Evolutionary conservation across 2,888 invertebrate genomes (phyloP), one percentile per base, ranked within the genome.

Genomic region (Aporophyla nigra): DNA sequence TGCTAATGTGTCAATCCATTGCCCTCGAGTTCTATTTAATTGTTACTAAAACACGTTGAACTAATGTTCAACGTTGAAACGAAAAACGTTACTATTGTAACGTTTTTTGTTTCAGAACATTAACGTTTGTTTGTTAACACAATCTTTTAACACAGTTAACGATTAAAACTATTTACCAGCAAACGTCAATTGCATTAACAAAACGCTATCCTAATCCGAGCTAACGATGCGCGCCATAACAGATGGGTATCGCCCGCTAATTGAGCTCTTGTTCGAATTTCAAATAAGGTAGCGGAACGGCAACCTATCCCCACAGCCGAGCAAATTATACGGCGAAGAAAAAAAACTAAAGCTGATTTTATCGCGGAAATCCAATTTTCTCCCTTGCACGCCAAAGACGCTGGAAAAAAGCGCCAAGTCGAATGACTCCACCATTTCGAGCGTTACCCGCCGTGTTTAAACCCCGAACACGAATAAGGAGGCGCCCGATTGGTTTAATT

Each of bases 311-410:
- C 92, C 91, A 87, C 86, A 87, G 89, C 92, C 89, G 88, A 88
- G 94, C 94, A 94, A 95, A 96, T 96, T 95, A 95, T 94, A 92
- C 93, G 91, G 91, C 88, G 92, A 93, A 94, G 94, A 95, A 94
- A 95, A 95, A 88, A 85, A 85, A 92, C 92, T 91, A 93, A 93
- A 95, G 95, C 94, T 95, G 96, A 96, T 96, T 96, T 96, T 96
- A 96, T 96, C 96, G 94, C 95, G 96, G 94, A 96, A 96, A 96
- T 96, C 96, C 96, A 96, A 96, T 96, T 96, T 96, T 96, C 96
- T 96, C 95, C 96, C 95, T 95, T 91, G 95, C 96, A 96, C 96
- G 96, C 96, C 94, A 96, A 96, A 96, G 96, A 96, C 96, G 95
- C 93, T 92, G 93, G 95, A 95, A 96, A 95, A 96, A 96, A 95